A percentile compares a stretch with the other conserved stretches of the same genome.
phyloP scores from a whole-genome alignment of 2,888 invertebrate genomes.

The Drosophila flavopinicola region DNA sequence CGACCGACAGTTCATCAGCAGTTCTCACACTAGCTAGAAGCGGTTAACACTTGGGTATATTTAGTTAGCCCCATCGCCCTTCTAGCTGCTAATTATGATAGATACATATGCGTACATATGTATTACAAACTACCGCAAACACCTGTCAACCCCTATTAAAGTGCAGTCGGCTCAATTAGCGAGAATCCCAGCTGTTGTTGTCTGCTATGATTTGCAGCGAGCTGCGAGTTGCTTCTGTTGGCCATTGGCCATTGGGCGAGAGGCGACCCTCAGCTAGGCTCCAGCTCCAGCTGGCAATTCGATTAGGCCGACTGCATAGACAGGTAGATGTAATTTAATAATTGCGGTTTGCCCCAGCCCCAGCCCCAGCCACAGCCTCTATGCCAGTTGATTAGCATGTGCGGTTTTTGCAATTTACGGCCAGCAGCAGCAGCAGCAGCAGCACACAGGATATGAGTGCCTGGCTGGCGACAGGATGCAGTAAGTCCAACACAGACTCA shows the following conservation, averaged over 20 bases:
- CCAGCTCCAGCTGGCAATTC: slow-evolving; percentile 41
- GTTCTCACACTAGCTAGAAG: slow-evolving; percentile 15
- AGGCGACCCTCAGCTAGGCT: slow-evolving; percentile 23
- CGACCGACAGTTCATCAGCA: slow-evolving; percentile 8
- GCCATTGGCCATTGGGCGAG: slow-evolving; percentile 9
- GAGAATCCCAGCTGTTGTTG: slow-evolving; percentile 46
- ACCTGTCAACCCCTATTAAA: slow-evolving; percentile 53
- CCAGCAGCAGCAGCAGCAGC: slow-evolving; percentile 33
- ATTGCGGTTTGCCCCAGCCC: slow-evolving; percentile 62
- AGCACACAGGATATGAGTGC: slow-evolving; percentile 68
- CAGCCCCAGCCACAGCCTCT: slow-evolving; percentile 21
- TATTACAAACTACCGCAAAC: slow-evolving; percentile 42
- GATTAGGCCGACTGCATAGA: slow-evolving; percentile 50
- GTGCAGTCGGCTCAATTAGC: slow-evolving; percentile 56
- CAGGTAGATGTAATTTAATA: slow-evolving; percentile 74
- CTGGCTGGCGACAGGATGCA: slow-evolving; percentile 61
- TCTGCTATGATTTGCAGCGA: slow-evolving; percentile 36
- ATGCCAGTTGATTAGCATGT: slow-evolving; percentile 72
- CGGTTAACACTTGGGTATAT: slow-evolving; percentile 22
- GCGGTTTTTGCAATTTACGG: slow-evolving; percentile 71
- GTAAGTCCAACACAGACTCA: slow-evolving; percentile 17
- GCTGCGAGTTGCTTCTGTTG: slow-evolving; percentile 1
- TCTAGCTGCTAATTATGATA: slow-evolving; percentile 13
- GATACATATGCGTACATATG: slow-evolving; percentile 2
- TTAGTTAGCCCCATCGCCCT: neutral